Percentiles rank a stretch among this genome's conserved stretches.
Conservation (phyloP, 2,113 vertebrate species). For the Chauna torquata region DNA sequence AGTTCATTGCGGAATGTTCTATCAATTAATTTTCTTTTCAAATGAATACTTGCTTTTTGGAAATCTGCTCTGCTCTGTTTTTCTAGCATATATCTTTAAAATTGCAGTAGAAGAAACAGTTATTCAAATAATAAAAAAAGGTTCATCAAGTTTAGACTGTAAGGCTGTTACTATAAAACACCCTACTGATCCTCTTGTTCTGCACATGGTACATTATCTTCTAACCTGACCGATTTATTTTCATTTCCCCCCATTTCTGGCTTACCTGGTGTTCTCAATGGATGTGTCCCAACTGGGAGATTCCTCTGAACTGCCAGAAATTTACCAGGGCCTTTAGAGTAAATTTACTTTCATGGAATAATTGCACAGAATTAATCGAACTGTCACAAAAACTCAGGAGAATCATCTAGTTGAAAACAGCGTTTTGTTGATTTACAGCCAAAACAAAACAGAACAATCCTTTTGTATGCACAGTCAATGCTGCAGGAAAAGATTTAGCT, state of each 20-base stretch:
- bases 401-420: slow-evolving; percentile 48
- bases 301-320: slow-evolving; percentile 45
- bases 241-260: neutral
- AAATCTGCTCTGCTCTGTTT: neutral
- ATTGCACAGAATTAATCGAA: neutral
- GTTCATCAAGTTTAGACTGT: neutral
- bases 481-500: slow-evolving; percentile 83
- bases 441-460: slow-evolving; percentile 77
- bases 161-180: neutral
- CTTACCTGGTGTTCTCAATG: slow-evolving; percentile 44
- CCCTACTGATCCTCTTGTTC: neutral
- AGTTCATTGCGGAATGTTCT: neutral
- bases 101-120: neutral
- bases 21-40: neutral
- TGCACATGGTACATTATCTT: neutral
- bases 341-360: slow-evolving; percentile 22
- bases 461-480: slow-evolving; percentile 33
- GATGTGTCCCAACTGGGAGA: slow-evolving; percentile 12
- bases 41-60: neutral
- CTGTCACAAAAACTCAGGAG: slow-evolving; percentile 59
- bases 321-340: neutral
- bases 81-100: neutral
- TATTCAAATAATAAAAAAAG: neutral
- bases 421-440: slow-evolving; percentile 52
- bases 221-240: neutral